Conservation (phyloP, 2,797 vertebrate species). For the Paratrypauchen microcephalus region DNA sequence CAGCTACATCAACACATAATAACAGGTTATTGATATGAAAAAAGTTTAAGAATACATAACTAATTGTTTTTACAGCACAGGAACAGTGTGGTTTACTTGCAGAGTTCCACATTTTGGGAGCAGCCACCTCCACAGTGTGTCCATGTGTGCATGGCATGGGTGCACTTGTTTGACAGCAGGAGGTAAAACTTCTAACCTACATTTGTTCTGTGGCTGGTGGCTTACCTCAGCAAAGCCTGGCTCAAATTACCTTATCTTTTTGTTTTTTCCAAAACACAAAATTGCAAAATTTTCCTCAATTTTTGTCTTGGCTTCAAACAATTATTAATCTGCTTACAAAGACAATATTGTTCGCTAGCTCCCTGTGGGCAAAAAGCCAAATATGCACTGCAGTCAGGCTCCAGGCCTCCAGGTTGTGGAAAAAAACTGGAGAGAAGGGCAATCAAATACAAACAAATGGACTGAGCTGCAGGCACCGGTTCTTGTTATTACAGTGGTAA, state of each 20-base stretch:
- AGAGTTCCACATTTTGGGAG: constrained; percentile 17
- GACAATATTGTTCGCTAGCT: constrained; percentile 24
- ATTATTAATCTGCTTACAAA: constrained; percentile 20
- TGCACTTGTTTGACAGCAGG: constrained; percentile 25
- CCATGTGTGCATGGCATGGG: constrained; percentile 5
- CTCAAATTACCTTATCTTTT: constrained; percentile 34
- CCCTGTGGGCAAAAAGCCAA: constrained; percentile 62
- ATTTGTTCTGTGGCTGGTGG: constrained; percentile 29
- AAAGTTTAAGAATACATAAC: neutral
- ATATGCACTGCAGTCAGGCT: constrained; percentile 57
- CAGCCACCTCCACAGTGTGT: neutral
- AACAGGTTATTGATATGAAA: neutral
- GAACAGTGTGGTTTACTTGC: neutral
- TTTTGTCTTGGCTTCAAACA: constrained; percentile 18
- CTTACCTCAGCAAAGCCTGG: constrained; percentile 15
- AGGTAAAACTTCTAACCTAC: constrained; percentile 38
- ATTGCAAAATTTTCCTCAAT: constrained; percentile 15
- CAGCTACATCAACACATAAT: no score
- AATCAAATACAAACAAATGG: constrained; percentile 39
- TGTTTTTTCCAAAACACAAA: constrained; percentile 21
- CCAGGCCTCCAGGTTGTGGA: constrained; percentile 65
- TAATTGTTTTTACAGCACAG: neutral
- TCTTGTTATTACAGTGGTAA: constrained; percentile 9
- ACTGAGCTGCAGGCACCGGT: constrained; percentile 5
- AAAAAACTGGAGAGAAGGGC: constrained; percentile 9